These are phyloP conservation scores for Lithobius niger DNA, from an alignment of 1,140 invertebrate genomes.

Conservation along the genomic window DNA sequence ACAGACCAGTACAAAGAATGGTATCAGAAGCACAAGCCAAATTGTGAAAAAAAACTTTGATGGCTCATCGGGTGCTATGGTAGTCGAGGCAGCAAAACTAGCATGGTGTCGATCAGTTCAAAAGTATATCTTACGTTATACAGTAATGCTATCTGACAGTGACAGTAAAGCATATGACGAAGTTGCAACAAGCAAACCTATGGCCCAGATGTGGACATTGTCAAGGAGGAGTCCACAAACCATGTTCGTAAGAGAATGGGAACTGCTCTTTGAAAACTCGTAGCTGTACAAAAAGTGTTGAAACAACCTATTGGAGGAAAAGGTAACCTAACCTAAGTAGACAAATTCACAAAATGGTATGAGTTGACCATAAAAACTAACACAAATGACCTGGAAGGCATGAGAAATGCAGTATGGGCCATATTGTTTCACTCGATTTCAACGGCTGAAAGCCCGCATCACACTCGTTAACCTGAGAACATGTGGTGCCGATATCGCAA, in stretches of 20 bases:
- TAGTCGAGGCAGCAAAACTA: not conserved
- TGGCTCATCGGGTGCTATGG: not conserved
- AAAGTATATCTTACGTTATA: not conserved
- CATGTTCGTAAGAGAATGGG: not conserved
- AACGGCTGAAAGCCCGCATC: too few species aligned
- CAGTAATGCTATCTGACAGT: not conserved
- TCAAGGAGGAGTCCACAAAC: not conserved
- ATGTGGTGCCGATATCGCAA: too few species aligned
- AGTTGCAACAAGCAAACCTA: not conserved
- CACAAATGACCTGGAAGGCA: not conserved
- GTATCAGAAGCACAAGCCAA: not conserved
- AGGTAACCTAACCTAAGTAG: not conserved
- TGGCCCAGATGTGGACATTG: not conserved
- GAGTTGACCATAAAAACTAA: not conserved
- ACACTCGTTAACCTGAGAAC: too few species aligned
- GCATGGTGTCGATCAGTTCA: not conserved
- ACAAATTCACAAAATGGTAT: too few species aligned
- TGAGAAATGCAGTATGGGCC: not conserved
- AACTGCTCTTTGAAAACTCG: not conserved
- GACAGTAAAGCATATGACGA: not conserved
- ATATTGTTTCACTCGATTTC: not conserved
- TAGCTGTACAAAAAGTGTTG: not conserved
- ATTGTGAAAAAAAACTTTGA: not conserved
- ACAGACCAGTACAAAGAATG: not conserved
- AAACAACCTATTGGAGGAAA: too few species aligned